Percentiles rank a stretch among this genome's conserved stretches.
phyloP scores from a whole-genome alignment of 2,888 invertebrate genomes.

The Apodemia hepburni region DNA sequence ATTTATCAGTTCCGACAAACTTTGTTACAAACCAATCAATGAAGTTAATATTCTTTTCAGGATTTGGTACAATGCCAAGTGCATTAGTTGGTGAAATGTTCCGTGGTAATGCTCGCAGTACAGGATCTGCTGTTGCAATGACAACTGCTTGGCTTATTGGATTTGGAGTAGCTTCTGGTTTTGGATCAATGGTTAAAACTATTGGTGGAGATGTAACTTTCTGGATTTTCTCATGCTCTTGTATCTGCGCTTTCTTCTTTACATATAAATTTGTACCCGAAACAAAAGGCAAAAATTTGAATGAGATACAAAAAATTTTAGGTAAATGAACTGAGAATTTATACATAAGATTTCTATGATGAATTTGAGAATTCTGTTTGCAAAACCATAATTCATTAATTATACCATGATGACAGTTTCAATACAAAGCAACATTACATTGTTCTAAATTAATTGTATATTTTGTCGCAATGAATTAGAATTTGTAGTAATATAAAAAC shows the following conservation, averaged over 20 bases:
- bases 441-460: too few species aligned
- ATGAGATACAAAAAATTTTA: constrained; percentile 44
- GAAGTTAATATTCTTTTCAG: constrained; percentile 30
- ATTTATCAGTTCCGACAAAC: too few species aligned
- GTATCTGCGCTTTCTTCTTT: constrained; percentile 40
- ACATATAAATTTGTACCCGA: constrained; percentile 44
- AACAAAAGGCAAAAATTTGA: constrained; percentile 43
- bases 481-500: too few species aligned
- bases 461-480: too few species aligned
- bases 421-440: too few species aligned
- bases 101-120: constrained; percentile 41
- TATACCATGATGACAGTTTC: too few species aligned
- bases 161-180: constrained; percentile 42
- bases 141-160: constrained; percentile 47
- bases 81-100: constrained; percentile 47
- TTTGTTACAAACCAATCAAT: too few species aligned
- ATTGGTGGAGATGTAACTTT: constrained; percentile 45
- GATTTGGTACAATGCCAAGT: constrained; percentile 46
- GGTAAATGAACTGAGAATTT: constrained; percentile 23
- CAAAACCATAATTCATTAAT: too few species aligned
- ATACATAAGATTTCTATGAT: too few species aligned
- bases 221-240: constrained; percentile 41
- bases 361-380: too few species aligned
- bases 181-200: constrained; percentile 38
- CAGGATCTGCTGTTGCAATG: constrained; percentile 44